These are phyloP conservation scores for Diaperis boleti DNA, from an alignment of 2,888 invertebrate genomes.

Conservation along the genomic window DNA sequence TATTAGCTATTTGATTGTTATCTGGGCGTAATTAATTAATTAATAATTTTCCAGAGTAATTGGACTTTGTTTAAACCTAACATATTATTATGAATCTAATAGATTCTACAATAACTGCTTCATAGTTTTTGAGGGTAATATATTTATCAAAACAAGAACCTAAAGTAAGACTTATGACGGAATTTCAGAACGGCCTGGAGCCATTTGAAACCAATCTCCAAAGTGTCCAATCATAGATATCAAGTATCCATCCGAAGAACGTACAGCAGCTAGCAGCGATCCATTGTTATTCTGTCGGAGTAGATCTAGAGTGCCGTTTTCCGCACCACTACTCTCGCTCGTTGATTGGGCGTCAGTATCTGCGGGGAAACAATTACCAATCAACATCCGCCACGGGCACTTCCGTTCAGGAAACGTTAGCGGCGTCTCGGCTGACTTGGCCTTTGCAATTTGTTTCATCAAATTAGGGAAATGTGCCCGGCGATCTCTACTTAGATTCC, in stretches of 20 bases:
- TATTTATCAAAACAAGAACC: too few species aligned
- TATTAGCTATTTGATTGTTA: too few species aligned
- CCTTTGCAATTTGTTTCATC: constrained; percentile 60
- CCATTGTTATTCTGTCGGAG: constrained; percentile 64
- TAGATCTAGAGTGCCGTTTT: constrained; percentile 64
- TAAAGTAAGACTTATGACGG: too few species aligned
- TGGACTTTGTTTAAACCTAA: too few species aligned
- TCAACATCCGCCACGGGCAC: constrained; percentile 57
- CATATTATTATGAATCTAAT: too few species aligned
- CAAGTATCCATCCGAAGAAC: constrained; percentile 32
- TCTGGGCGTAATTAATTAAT: too few species aligned
- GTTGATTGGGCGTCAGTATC: constrained; percentile 63
- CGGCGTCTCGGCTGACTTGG: constrained; percentile 43
- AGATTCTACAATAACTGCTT: too few species aligned
- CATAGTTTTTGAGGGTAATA: too few species aligned
- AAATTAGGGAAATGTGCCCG: constrained; percentile 61
- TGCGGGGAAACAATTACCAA: constrained; percentile 64
- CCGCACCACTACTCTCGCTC: constrained; percentile 65
- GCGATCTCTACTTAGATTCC: constrained; percentile 55
- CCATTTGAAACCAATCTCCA: constrained; percentile 29
- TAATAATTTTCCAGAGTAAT: too few species aligned
- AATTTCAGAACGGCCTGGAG: too few species aligned
- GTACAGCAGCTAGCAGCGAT: constrained; percentile 6
- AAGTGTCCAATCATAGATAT: constrained; percentile 34
- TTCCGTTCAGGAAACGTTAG: constrained; percentile 47